phyloP scores from a whole-genome alignment of 2,113 vertebrate genomes.

The Mustelus asterias region DNA sequence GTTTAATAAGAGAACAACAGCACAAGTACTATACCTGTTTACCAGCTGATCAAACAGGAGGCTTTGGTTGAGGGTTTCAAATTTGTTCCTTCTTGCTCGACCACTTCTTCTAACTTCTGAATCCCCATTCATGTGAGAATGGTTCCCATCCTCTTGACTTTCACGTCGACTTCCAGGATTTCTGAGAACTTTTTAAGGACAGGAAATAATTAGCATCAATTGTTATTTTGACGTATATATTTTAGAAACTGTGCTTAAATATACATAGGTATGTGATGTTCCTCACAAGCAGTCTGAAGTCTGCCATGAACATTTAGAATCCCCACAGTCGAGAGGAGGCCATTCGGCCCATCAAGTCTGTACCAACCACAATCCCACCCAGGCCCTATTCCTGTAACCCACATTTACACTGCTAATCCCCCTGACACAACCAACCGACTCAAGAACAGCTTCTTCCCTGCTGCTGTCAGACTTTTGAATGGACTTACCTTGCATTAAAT shows the following conservation, averaged over 20 bases:
- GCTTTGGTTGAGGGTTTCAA: conserved; percentile 96
- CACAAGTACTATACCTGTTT: conserved; percentile 75
- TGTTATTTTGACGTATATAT: background rate
- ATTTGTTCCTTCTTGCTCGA: conserved; percentile 87
- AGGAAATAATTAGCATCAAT: background rate
- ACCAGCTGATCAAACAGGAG: conserved; percentile 96
- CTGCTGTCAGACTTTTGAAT: no score
- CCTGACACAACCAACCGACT: no score
- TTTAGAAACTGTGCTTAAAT: background rate
- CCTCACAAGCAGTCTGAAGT: background rate
- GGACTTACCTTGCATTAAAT: no score
- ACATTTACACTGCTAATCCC: no score
- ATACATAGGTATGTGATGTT: background rate
- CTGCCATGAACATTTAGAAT: background rate
- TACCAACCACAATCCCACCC: no score
- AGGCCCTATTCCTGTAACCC: no score
- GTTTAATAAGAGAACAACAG: background rate
- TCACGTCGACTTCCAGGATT: conserved; percentile 61
- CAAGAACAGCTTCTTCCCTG: no score
- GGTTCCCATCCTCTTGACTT: conserved; percentile 77
- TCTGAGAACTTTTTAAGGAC: conserved; percentile 28
- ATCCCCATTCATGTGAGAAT: conserved; percentile 87
- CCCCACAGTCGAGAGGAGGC: no score
- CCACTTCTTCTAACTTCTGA: conserved; percentile 93
- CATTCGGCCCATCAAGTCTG: no score